Base-by-base conservation (phyloP, 2,113 vertebrate species). In the Gopherus flavomarginatus region DNA sequence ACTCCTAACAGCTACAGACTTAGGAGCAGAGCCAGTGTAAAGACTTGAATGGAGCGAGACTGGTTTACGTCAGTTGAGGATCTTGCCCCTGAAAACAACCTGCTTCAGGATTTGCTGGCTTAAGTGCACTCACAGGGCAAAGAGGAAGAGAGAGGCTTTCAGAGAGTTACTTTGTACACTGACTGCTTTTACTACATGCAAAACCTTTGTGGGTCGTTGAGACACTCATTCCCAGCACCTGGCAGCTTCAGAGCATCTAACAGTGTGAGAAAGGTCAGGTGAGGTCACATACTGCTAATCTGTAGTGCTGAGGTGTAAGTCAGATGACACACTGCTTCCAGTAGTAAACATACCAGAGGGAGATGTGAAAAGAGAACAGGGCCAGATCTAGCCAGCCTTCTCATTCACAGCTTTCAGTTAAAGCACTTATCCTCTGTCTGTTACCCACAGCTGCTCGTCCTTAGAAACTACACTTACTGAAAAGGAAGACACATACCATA, bases 401-500 rank as follows among this genome's bases (percentile, higher is more conserved):
- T 59, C 11, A 24, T 85, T 94, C 84, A 44, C 1, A 0, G 29
- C 50, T 95, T 96, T 69, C 12, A 19, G 90, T 57, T 90, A 81
- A 90, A 94, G 54, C 52, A 82, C 93, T 89, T 95, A 92, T 88
- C 88, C 50, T 90, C 81, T 84, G 11, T 56, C 57, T 94, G 81
- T 38, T 90, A 12, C 27, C 38, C 65, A 86, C 94, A 89, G 86
- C 89, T 90, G 52, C 86, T 96, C 94, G 92, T 82, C 57, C 50
- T 89, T 75, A 83, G 65, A 92, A 90, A 83, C 90, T 83, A 12
- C 65, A 91, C 50, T 91, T 90, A 57, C 53, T 92, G 82, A 75
- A 83, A 81, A 82, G 86, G 84, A 54, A 1, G 21, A 11, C 29
- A 59, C 21, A 13, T 7, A 19, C 35, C 27, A 5, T 59, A 65